Conservation (phyloP, 1,140 invertebrate genomes). For the Anadara kagoshimensis region DNA sequence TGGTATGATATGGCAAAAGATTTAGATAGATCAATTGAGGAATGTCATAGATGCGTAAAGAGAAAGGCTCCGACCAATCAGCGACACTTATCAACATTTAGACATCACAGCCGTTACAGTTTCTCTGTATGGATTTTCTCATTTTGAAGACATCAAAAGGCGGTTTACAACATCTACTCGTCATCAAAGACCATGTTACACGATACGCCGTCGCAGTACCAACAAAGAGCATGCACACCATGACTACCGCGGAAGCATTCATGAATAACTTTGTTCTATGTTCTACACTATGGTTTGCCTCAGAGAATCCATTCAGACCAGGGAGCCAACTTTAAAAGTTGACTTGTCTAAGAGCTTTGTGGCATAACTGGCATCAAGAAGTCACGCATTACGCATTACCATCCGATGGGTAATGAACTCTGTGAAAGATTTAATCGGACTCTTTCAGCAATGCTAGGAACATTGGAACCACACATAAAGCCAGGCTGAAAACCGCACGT, state of each 20-base stretch:
- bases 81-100: no score
- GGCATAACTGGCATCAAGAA: constrained; percentile 37
- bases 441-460: constrained; percentile 34
- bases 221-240: constrained; percentile 21
- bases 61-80: no score
- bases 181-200: no score
- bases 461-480: constrained; percentile 12
- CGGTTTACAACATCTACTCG: no score
- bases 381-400: constrained; percentile 45
- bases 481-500: not conserved
- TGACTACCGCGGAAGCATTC: constrained; percentile 27
- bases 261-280: constrained; percentile 24
- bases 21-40: no score
- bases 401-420: constrained; percentile 54
- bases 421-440: constrained; percentile 59
- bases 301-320: constrained; percentile 24
- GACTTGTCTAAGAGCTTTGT: constrained; percentile 32
- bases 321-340: constrained; percentile 38
- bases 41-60: no score
- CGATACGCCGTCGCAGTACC: constrained; percentile 25
- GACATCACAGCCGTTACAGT: no score
- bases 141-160: no score
- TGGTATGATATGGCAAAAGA: no score
- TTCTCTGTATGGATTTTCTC: no score
- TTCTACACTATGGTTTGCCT: constrained; percentile 25